Evolutionary conservation across 2,888 invertebrate genomes (phyloP).

Genomic region (Anticlea derivata): DNA sequence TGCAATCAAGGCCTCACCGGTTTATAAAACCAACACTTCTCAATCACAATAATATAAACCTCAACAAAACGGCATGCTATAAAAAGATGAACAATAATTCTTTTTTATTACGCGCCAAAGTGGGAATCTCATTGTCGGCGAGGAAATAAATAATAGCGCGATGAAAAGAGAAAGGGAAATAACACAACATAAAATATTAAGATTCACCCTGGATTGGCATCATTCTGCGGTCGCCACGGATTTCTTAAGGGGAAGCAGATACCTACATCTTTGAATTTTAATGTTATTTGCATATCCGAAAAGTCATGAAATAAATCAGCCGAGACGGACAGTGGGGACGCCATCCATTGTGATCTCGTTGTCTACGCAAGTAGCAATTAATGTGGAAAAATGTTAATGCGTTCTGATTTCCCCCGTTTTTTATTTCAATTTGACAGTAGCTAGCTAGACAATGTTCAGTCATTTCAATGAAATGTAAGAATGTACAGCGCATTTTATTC

Average conservation of each 20-base stretch:
- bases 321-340: slow-evolving; percentile 79
- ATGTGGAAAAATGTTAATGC: slow-evolving; percentile 60
- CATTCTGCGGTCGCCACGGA: slow-evolving; percentile 77
- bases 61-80: slow-evolving; percentile 76
- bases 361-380: slow-evolving; percentile 75
- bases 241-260: slow-evolving; percentile 72
- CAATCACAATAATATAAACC: slow-evolving; percentile 73
- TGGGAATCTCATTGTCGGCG: slow-evolving; percentile 83
- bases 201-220: slow-evolving; percentile 83
- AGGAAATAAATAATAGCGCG: slow-evolving; percentile 81
- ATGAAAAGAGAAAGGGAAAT: slow-evolving; percentile 81
- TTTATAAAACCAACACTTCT: slow-evolving; percentile 58
- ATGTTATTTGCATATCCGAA: slow-evolving; percentile 83
- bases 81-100: slow-evolving; percentile 84
- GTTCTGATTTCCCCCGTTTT: slow-evolving; percentile 39
- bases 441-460: neutral
- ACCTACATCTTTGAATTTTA: slow-evolving; percentile 81
- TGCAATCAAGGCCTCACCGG: too few relatives aligned
- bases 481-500: slow-evolving; percentile 35
- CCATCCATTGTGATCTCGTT: slow-evolving; percentile 74
- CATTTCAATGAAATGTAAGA: neutral
- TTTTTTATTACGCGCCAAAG: slow-evolving; percentile 82
- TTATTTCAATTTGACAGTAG: slow-evolving; percentile 7
- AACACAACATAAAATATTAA: slow-evolving; percentile 84
- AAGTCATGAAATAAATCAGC: slow-evolving; percentile 84